Evolutionary conservation across 35 echinoderm and acorn worm species (phyloP), one percentile per base, ranked within the genome.

Genomic region (Ophiothrix spiculata): DNA sequence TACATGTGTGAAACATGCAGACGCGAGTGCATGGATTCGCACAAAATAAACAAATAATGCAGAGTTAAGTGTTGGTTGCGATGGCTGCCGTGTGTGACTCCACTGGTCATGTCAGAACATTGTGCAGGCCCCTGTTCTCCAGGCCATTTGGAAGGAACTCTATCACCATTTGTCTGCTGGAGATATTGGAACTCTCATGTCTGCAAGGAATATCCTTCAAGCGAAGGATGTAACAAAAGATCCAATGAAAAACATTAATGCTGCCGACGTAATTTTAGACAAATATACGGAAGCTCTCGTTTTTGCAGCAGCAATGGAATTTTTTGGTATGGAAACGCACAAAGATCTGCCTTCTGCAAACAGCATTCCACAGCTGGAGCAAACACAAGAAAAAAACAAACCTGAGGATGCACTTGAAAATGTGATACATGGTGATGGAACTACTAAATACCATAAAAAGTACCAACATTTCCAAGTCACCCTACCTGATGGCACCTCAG

Each of bases 401-500:
- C n/a, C n/a, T n/a, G n/a, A n/a, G n/a, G n/a, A n/a, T n/a, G n/a
- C n/a, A n/a, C n/a, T n/a, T n/a, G n/a, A n/a, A n/a, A 88, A 93
- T 73, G 39, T 35, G 10, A 80, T 93, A 38, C 91, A 89, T 63
- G 80, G 86, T 6, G 91, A 93, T 76, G 91, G 86, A 38, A 93
- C 91, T 0, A 93, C 74, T 17, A 93, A 93, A 35, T 89, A 46
- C 77, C 91, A 89, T 25, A 79, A 81, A 75, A 84, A 89, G 16
- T 89, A 89, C 39, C 91, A 89, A 35, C 79, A 88, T 41, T 93
- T 88, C 28, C 91, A 93, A 35, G 77, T 93, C 1, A 93, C 91
- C 21, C 74, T 93, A 31, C 32, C 81, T 15, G 81, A 85, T 93
- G 86, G 86, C 0, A 85, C 37, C 8, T 32, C 39, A 35, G 10